Evolutionary conservation across 2,113 vertebrate species (phyloP).

Genomic region (Podocnemis expansa): DNA sequence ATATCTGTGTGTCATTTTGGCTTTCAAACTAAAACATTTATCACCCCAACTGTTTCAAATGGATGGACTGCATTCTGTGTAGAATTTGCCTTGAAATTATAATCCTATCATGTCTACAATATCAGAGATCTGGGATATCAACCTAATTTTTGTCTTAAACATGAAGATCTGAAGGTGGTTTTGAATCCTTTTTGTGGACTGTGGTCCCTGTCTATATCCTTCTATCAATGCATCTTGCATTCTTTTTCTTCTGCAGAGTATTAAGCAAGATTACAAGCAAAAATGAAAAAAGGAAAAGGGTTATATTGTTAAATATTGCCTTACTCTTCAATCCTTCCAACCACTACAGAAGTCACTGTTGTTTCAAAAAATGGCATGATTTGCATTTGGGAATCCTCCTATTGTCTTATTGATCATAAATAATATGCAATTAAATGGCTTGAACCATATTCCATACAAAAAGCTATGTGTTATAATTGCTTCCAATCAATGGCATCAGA

Average conservation of each 20-base stretch:
- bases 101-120: neutral
- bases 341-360: neutral
- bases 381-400: constrained; percentile 23
- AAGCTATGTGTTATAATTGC: constrained; percentile 7
- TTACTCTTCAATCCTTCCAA: neutral
- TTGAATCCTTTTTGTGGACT: neutral
- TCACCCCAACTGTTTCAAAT: neutral
- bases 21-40: neutral
- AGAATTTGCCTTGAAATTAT: neutral
- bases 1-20: neutral
- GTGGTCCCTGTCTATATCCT: neutral
- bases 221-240: neutral
- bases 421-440: neutral
- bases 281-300: neutral
- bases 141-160: neutral
- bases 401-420: neutral
- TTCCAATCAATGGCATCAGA: constrained; percentile 40
- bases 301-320: neutral
- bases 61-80: neutral
- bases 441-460: neutral
- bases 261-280: neutral
- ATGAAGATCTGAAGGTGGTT: neutral
- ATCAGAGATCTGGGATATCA: neutral
- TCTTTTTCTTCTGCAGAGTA: neutral
- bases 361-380: too few species aligned